Conservation (phyloP, 2,113 vertebrate genomes). For the Pontoporia blainvillei region DNA sequence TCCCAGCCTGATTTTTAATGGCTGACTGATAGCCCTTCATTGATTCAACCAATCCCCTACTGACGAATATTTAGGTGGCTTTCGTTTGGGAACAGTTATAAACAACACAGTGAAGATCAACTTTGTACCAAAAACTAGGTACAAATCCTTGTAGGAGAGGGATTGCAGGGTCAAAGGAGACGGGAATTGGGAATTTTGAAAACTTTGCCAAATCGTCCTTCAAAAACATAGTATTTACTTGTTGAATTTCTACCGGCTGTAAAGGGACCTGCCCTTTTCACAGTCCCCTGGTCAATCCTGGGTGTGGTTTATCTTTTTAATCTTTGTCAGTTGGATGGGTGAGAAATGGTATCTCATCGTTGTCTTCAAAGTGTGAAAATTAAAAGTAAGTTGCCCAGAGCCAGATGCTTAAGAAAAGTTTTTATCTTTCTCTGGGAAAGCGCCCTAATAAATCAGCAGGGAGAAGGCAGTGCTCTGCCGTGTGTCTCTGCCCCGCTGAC, state of each 20-base stretch:
- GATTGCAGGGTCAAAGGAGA: background rate
- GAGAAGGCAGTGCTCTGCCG: fast-evolving
- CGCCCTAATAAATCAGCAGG: background rate
- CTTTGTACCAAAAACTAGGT: background rate
- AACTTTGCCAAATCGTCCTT: background rate
- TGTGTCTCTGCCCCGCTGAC: background rate
- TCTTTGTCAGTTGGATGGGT: background rate
- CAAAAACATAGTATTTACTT: background rate
- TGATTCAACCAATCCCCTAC: background rate
- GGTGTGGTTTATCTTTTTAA: background rate
- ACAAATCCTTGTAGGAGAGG: background rate
- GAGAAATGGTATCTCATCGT: background rate
- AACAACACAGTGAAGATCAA: background rate
- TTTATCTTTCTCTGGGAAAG: background rate
- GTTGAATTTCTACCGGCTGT: background rate
- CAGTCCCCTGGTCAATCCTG: background rate
- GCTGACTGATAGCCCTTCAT: background rate
- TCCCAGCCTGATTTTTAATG: background rate
- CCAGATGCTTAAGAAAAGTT: background rate
- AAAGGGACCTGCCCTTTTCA: background rate
- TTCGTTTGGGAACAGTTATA: background rate
- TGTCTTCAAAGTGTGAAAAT: background rate
- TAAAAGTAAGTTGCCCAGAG: background rate
- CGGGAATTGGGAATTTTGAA: background rate
- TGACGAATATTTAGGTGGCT: background rate